These are phyloP conservation scores for Hyles lineata DNA, from an alignment of 2,888 invertebrate species.

Conservation along the genomic window DNA sequence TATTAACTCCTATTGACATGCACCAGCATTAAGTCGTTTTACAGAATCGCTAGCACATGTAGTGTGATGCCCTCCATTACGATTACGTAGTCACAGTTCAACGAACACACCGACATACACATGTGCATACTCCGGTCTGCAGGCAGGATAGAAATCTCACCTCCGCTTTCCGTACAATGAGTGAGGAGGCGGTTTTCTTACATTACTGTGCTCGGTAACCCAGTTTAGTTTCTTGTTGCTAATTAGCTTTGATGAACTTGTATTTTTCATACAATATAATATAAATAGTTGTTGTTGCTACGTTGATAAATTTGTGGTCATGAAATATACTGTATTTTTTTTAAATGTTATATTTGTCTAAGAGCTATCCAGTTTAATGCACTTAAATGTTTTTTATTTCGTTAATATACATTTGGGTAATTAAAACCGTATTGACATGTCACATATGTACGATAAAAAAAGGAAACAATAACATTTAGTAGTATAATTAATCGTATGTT, in stretches of 20 bases:
- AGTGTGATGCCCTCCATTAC: constrained; percentile 13
- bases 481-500: too few species aligned
- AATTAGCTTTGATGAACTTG: background rate
- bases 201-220: background rate
- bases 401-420: too few species aligned
- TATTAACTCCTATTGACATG: too few species aligned
- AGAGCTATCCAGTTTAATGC: too few species aligned
- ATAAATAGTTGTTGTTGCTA: background rate
- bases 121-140: background rate
- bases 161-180: constrained; percentile 14
- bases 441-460: too few species aligned
- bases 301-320: too few species aligned
- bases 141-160: constrained; percentile 20
- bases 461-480: too few species aligned
- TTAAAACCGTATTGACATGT: too few species aligned
- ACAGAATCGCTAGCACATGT: background rate
- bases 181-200: constrained; percentile 3
- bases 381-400: too few species aligned
- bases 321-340: too few species aligned
- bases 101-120: constrained; percentile 18
- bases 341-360: too few species aligned
- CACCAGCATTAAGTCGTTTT: too few species aligned
- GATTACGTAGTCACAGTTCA: constrained; percentile 20
- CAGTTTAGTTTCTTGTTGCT: background rate
- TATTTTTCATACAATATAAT: background rate